These are phyloP conservation scores for Thripadectes ignobilis DNA, from an alignment of 2,797 vertebrate species.

Conservation along the genomic window DNA sequence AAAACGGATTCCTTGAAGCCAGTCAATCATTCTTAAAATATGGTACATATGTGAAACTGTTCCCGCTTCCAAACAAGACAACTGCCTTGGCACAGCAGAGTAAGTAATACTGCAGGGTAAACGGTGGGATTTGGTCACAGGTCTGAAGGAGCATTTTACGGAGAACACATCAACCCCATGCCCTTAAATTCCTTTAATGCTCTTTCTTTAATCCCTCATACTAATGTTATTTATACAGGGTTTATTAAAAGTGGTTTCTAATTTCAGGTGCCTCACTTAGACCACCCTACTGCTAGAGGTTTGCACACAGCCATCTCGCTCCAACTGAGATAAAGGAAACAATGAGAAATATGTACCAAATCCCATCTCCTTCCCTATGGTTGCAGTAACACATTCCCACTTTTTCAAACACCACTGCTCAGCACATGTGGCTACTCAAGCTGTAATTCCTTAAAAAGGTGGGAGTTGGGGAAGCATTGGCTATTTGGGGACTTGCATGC, in stretches of 20 bases:
- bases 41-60: conserved; percentile 60
- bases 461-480: not conserved
- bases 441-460: not conserved
- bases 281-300: not conserved
- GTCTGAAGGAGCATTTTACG: not conserved
- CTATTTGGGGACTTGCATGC: not conserved
- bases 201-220: conserved; percentile 46
- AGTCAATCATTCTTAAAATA: conserved; percentile 53
- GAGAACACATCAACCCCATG: not conserved
- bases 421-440: not conserved
- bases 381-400: not conserved
- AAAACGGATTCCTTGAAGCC: conserved; percentile 15
- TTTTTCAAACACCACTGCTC: not conserved
- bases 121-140: not conserved
- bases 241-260: conserved; percentile 46
- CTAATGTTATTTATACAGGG: conserved; percentile 55
- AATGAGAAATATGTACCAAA: not conserved
- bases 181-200: conserved; percentile 39
- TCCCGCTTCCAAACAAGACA: conserved; percentile 38
- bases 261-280: conserved; percentile 26
- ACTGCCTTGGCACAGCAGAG: conserved; percentile 13
- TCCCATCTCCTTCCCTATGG: not conserved
- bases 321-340: not conserved
- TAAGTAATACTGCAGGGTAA: conserved; percentile 10
- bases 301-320: not conserved